Percentiles rank a stretch among this genome's conserved stretches.
These are phyloP conservation scores for Darevskia nairensis DNA, from an alignment of 2,797 vertebrate species.

Conservation along the genomic window DNA sequence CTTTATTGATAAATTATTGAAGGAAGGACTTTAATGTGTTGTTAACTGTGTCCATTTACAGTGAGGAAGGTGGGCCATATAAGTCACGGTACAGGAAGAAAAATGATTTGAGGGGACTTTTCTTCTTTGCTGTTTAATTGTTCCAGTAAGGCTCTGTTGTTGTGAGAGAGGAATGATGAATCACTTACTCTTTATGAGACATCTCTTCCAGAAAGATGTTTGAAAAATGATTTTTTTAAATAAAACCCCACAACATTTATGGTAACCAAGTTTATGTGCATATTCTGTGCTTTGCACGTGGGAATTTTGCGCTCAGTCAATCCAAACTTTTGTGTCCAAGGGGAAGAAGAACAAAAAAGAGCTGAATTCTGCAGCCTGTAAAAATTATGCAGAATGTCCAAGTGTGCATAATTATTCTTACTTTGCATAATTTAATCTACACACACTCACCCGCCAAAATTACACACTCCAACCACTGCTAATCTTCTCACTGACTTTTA, in stretches of 20 bases:
- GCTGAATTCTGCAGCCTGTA: too few species aligned
- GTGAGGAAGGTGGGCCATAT: rapidly evolving
- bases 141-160: slow-evolving; percentile 57
- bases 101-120: slow-evolving; percentile 47
- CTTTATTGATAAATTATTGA: background rate
- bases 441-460: background rate
- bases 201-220: slow-evolving; percentile 63
- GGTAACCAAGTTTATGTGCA: slow-evolving; percentile 7
- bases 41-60: background rate
- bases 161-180: slow-evolving; percentile 50
- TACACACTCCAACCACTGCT: too few species aligned
- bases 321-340: background rate
- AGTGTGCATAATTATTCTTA: background rate
- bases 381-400: background rate
- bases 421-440: background rate
- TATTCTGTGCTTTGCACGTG: background rate
- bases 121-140: slow-evolving; percentile 57
- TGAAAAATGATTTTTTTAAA: slow-evolving; percentile 17
- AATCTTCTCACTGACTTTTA: background rate
- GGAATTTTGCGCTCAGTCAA: background rate
- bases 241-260: slow-evolving; percentile 50
- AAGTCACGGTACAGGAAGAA: slow-evolving; percentile 22
- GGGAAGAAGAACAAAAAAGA: background rate
- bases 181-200: slow-evolving; percentile 64
- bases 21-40: slow-evolving; percentile 5